phyloP scores from a whole-genome alignment of 1,140 invertebrate genomes.

The Oryctes rhinoceros region DNA sequence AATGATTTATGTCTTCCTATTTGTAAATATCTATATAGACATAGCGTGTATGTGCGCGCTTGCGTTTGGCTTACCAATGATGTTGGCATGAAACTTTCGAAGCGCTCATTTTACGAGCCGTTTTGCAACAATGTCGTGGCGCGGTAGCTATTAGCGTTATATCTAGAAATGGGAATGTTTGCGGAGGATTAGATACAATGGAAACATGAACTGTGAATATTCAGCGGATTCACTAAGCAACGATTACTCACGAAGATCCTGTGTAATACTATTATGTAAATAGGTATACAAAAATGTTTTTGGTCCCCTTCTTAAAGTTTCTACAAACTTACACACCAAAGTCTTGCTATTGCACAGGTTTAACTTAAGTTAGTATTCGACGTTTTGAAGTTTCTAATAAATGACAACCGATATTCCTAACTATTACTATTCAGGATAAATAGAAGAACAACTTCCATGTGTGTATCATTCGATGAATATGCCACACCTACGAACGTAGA shows the following conservation, averaged over 20 bases:
- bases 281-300: background rate
- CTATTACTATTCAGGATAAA: no score
- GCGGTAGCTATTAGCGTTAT: background rate
- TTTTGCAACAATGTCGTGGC: background rate
- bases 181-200: background rate
- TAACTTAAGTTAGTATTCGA: no score
- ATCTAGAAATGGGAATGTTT: background rate
- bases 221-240: no score
- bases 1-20: slow-evolving; percentile 24
- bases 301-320: no score
- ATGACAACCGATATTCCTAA: no score
- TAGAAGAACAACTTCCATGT: no score
- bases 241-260: background rate
- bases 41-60: background rate
- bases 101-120: slow-evolving; percentile 13
- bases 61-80: background rate
- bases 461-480: no score
- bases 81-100: slow-evolving; percentile 15
- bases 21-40: slow-evolving; percentile 26
- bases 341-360: no score
- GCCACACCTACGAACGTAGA: no score
- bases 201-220: background rate
- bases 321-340: no score
- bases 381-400: no score
- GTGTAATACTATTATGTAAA: background rate